Base-by-base conservation (phyloP, 2,113 vertebrate genomes). In the Leptocoma aspasia region DNA sequence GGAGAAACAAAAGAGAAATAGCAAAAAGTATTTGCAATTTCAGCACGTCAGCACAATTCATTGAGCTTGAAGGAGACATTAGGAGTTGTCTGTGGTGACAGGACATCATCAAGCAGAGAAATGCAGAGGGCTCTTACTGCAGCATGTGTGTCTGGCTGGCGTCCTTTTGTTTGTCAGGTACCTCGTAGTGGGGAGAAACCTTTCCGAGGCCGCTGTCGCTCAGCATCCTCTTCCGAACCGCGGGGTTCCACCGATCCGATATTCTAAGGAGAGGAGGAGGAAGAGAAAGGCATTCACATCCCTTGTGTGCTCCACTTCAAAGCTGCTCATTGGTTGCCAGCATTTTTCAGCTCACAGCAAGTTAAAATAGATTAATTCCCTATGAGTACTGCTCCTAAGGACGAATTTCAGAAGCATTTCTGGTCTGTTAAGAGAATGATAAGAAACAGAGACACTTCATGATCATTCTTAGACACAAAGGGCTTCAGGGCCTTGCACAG, bases 211-310 rank as follows among this genome's bases (percentile, higher is more conserved):
- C 94, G 0, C 98, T 97, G 86, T 98, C 98, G 0, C 98, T 98
- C 94, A 98, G 97, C 97, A 98, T 98, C 90, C 97, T 97, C 79
- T 97, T 98, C 84, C 98, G 96, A 41, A 98, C 93, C 0, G 97
- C 88, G 6, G 98, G 97, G 22, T 98, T 98, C 98, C 98, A 98
- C 93, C 97, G 97, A 90, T 98, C 98, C 8, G 98, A 96, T 82
- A 98, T 96, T 87, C 98, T 97, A 84, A 24, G 42, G 65, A 82
- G 41, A 54, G 26, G 56, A 87, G n/a, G 82, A 87, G 54, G 59
- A 81, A 84, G 53, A 56, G 68, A 82, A 75, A 91, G 39, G 16
- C 27, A 45, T 69, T 91, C 35, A 90, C 22, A 27, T 9, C 22
- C 17, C 27, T 82, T 11, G 3, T 2, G 0, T 14, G 7, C 18